Evolutionary conservation across 2,113 vertebrate species (phyloP), one percentile per base, ranked within the genome.

Genomic region (Octodon degus): DNA sequence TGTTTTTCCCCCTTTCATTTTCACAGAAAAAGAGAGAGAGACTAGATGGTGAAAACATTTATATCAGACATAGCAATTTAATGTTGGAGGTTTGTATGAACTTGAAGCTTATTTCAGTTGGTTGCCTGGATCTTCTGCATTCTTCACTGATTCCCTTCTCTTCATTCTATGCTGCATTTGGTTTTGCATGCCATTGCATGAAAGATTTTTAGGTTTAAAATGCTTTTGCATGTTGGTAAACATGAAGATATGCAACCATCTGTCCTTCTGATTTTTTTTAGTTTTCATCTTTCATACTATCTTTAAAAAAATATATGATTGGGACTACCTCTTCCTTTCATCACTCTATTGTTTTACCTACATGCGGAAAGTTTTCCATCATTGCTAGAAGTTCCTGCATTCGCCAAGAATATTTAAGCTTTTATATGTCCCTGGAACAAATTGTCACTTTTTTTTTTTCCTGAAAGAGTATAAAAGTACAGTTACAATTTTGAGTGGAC

Each of bases 11-110:
- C 98, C 97, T 98, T 99, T 98, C 98, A 98, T 98, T 98, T 99
- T 99, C 98, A 99, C 99, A 99, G 99, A 99, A 99, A 98, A 99
- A 99, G 99, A 98, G 99, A 98, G 99, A 99, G 99, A 99, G 99
- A 99, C 99, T 99, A 99, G 99, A 99, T 99, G 99, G 99, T 98
- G 99, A 99, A 99, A 99, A 99, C 98, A 99, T 99, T 99, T 99
- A 99, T 99, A 99, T 99, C 99, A 99, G 99, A 98, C 99, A 99
- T 99, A 99, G 99, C 99, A 99, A 99, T 99, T 99, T 99, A 99
- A 99, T 99, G 99, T 99, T 99, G 99, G 99, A 99, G 99, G 99
- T 99, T 99, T 99, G 99, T 99, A 99, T 99, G 97, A 98, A 98
- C 98, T 99, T 98, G 98, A 98, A 98, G 97, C 98, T 98, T 98